Evolutionary conservation across 1,140 invertebrate genomes (phyloP), one percentile per base, ranked within the genome.

Genomic region (Zaprionus davidi): DNA sequence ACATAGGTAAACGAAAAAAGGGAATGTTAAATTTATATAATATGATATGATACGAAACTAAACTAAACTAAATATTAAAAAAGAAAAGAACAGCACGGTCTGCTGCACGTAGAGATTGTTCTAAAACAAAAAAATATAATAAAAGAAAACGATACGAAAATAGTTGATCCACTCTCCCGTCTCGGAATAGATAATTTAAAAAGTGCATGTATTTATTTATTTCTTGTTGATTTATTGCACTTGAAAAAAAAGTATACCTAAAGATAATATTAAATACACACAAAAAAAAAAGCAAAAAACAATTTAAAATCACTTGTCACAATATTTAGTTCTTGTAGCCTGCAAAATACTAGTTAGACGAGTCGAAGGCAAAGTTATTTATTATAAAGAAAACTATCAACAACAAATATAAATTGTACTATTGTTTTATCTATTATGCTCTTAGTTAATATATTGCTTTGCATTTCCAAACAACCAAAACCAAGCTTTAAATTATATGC

Each of bases 171-270:
- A 11, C 46, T 51, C 46, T 51, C 46, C 46, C 12, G 24, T 12
- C 82, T 58, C 58, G 65, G 60, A 65, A 65, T 78, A 88, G 84
- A 67, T 83, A 80, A 87, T 83, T 77, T 71, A 59, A 73, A 71
- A 73, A 88, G 84, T 87, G 84, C 84, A 84, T 84, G 75, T 87
- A 87, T 87, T 88, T 88, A 88, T 88, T 88, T 90, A 90, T 88
- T 84, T 46, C 41, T 46, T 84, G 84, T 87, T 87, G 78, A 84
- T 87, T 87, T 84, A 51, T 88, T 90, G 84, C 85, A 90, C 85
- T 88, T 71, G 81, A 81, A 84, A 74, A 74, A 84, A 74, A 12
- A 66, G 11, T 51, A 17, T 24, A 72, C 46, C 22, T 66, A 64
- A 72, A 79, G 71, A 66, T 58, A 66, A 81, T 66, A 76, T 59